Percentiles rank a stretch among this genome's conserved stretches.
phyloP scores from a whole-genome alignment of 2,888 invertebrate genomes.

The Eurytoma californica region DNA sequence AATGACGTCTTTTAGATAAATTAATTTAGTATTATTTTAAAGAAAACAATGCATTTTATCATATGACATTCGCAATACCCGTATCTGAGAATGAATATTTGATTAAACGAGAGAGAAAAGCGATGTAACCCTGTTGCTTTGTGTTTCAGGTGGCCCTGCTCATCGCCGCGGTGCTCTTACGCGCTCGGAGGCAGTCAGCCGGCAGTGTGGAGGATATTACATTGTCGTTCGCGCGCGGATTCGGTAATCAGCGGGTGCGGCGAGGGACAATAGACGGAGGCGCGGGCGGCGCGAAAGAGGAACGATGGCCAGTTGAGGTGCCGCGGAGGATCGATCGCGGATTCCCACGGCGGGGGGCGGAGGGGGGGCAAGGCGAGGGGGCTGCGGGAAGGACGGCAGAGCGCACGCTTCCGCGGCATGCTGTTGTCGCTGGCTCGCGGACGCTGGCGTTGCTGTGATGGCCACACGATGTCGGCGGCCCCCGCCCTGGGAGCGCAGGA shows the following conservation, averaged over 20 bases:
- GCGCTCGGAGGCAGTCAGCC: too few relatives aligned
- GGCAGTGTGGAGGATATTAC: too few relatives aligned
- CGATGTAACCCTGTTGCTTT: not conserved
- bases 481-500: conserved; percentile 60
- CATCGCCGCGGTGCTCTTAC: not conserved
- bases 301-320: not conserved
- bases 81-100: too few relatives aligned
- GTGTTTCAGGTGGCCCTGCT: conserved; percentile 12
- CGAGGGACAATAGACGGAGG: not conserved
- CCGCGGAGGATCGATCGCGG: not conserved
- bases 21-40: not conserved
- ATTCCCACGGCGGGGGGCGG: not conserved
- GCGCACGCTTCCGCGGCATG: conserved; percentile 61
- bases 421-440: conserved; percentile 69
- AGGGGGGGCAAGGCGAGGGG: not conserved
- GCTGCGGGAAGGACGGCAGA: not conserved
- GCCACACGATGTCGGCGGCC: conserved; percentile 72
- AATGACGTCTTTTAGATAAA: too few relatives aligned
- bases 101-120: not conserved
- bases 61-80: too few relatives aligned
- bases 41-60: not conserved
- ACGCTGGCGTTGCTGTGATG: conserved; percentile 62
- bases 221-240: not conserved
- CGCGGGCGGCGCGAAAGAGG: not conserved
- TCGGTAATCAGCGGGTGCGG: not conserved